Evolutionary conservation across 2,888 invertebrate genomes (phyloP), one percentile per base, ranked within the genome.

Genomic region (Gastrophysa polygoni): DNA sequence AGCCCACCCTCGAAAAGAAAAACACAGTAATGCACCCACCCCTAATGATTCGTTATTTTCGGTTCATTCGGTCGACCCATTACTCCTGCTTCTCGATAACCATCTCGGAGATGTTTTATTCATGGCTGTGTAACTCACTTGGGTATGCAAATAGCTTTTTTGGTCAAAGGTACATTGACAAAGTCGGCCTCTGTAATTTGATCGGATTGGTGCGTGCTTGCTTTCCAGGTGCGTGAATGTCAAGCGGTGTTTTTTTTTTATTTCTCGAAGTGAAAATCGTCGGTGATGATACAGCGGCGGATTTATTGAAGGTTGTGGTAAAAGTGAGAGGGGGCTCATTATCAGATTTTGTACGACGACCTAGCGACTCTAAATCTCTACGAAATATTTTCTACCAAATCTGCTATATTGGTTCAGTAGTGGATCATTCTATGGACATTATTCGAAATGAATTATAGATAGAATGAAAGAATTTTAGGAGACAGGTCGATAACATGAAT

Each of bases 51-150:
- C 38, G 38, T 14, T 14, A 38, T 38, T 38, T 38, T 38, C 38
- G 38, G n/a, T 44, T 38, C 10, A 5, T 24, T 51, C 51, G 51
- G 34, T 24, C 21, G 11, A 43, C 24, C 54, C 43, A 54, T 54
- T 54, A 54, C 29, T 54, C 38, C 28, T 16, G 24, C 14, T n/a
- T 14, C 38, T 16, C 43, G 54, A 54, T 54, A 54, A 54, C 21
- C 43, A 54, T 54, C 54, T 54, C 43, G 43, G 21, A 43, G 24
- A 52, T 54, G 43, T 43, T 43, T 54, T 54, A 54, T 54, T 54
- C 54, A 54, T 54, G 54, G 43, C 38, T 24, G 17, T 52, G 38
- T 38, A 14, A 38, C 14, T 38, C 38, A 38, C 44, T 54, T 34
- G 24, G 54, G 34, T 43, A 54, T 54, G 54, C 43, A 43, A 54